Evolutionary conservation across 2,113 vertebrate genomes (phyloP).

Genomic region (Scomber colias): DNA sequence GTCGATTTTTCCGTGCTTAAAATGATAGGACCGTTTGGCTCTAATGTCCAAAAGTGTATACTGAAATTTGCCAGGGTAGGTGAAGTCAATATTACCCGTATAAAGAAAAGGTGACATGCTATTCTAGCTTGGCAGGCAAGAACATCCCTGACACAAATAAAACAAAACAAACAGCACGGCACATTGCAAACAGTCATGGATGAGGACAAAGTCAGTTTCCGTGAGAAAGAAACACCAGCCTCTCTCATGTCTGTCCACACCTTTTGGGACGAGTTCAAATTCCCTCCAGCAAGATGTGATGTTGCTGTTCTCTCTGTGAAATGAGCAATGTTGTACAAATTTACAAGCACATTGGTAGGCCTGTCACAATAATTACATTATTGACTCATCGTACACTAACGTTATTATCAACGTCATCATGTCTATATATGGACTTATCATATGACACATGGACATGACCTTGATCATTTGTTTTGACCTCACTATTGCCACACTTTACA

Average conservation of each 20-base stretch:
- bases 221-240: not conserved
- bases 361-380: too few species aligned
- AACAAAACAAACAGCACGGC: not conserved
- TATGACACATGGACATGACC: too few species aligned
- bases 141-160: not conserved
- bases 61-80: not conserved
- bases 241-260: not conserved
- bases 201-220: not conserved
- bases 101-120: not conserved
- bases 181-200: constrained; percentile 1
- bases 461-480: too few species aligned
- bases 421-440: too few species aligned
- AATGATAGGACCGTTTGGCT: not conserved
- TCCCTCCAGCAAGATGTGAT: not conserved
- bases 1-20: not conserved
- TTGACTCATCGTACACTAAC: too few species aligned
- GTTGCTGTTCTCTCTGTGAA: not conserved
- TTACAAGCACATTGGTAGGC: too few species aligned
- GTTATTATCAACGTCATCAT: too few species aligned
- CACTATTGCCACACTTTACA: too few species aligned
- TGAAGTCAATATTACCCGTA: not conserved
- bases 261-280: not conserved
- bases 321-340: too few species aligned
- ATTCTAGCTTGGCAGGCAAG: not conserved
- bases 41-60: not conserved